Conservation (phyloP, 1,140 invertebrate species). For the Drusus annulatus region DNA sequence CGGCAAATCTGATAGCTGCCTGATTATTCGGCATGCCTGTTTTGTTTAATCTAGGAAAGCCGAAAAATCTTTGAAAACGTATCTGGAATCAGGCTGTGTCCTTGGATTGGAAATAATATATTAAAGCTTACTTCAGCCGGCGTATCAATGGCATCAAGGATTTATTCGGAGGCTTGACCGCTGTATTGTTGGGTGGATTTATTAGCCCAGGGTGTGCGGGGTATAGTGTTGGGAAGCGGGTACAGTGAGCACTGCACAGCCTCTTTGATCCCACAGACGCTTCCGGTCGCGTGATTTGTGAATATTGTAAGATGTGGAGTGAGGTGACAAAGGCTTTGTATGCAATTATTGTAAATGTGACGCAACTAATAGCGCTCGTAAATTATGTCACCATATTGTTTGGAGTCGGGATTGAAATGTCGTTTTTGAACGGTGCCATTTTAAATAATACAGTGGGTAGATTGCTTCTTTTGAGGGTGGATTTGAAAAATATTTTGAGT, state of each 20-base stretch:
- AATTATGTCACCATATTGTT: constrained; percentile 25
- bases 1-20: too few species aligned
- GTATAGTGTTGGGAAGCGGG: background rate
- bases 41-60: too few species aligned
- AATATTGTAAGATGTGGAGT: background rate
- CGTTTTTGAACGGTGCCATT: too few species aligned
- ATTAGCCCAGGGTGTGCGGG: background rate
- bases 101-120: too few species aligned
- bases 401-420: constrained; percentile 14
- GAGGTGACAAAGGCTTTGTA: constrained; percentile 13
- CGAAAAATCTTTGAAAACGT: too few species aligned
- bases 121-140: too few species aligned
- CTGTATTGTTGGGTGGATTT: background rate
- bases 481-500: too few species aligned
- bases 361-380: constrained; percentile 18
- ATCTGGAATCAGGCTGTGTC: too few species aligned
- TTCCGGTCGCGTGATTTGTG: constrained; percentile 26
- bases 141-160: too few species aligned
- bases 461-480: too few species aligned
- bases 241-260: background rate
- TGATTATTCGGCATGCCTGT: too few species aligned
- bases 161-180: background rate
- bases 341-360: constrained; percentile 22
- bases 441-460: too few species aligned
- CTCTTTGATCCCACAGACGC: constrained; percentile 11